Percentiles rank a stretch among this genome's conserved stretches.
Evolutionary conservation across 2,888 invertebrate genomes (phyloP).

Genomic region (Epinotia bilunana): DNA sequence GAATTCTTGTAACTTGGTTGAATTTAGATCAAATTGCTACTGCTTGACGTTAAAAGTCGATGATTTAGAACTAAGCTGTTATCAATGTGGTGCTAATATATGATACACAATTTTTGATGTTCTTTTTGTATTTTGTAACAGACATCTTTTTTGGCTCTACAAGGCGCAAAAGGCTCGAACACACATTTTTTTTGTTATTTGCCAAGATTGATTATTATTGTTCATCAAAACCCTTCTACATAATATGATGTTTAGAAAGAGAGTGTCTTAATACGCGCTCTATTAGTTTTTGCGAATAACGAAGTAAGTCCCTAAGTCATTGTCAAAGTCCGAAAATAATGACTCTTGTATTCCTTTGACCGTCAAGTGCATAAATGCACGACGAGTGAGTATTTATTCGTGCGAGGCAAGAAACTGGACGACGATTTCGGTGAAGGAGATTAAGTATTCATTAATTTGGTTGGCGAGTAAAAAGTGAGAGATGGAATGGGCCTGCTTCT

Average conservation of each 20-base stretch:
- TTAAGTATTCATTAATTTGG: conserved; percentile 42
- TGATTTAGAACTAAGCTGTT: neutral
- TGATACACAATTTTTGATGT: no score
- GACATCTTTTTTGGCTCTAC: no score
- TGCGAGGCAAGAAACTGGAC: conserved; percentile 14
- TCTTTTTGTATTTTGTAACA: no score
- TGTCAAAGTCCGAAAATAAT: neutral
- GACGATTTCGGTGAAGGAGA: conserved; percentile 33
- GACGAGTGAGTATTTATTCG: conserved; percentile 13
- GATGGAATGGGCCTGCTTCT: conserved; percentile 30
- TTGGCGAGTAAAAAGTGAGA: conserved; percentile 33
- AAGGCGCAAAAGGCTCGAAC: no score
- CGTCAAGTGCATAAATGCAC: conserved; percentile 18
- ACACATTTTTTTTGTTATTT: no score
- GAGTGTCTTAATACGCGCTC: neutral
- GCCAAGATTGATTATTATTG: no score
- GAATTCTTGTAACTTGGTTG: neutral
- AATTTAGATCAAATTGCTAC: neutral
- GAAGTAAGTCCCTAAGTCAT: neutral
- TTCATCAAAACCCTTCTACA: no score
- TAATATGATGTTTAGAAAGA: neutral
- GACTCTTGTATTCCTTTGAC: conserved; percentile 17
- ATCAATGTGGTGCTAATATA: no score
- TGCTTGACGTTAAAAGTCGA: neutral
- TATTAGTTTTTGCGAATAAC: neutral